Conservation (phyloP, 2,797 vertebrate genomes). For the Todus mexicanus region DNA sequence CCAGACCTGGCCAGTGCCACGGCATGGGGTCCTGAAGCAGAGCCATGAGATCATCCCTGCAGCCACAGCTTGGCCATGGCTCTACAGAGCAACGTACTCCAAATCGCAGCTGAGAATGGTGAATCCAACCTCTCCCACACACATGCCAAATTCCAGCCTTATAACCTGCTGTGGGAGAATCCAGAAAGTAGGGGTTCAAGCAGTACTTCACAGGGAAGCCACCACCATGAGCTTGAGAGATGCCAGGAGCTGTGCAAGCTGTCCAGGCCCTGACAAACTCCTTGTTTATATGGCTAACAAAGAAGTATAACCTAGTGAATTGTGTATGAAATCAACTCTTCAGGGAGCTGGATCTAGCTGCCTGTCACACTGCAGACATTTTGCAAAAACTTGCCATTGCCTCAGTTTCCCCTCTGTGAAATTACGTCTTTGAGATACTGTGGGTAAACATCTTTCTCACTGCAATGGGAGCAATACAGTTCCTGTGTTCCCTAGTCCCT, state of each 20-base stretch:
- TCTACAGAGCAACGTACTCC: neutral
- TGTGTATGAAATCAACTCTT: neutral
- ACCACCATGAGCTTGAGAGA: neutral
- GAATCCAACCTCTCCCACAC: neutral
- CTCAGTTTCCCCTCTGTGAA: neutral
- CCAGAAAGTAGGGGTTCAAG: neutral
- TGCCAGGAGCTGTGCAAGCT: neutral
- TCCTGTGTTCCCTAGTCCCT: neutral
- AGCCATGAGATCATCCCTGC: neutral
- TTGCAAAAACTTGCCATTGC: neutral
- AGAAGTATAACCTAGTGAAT: neutral
- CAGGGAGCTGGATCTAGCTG: neutral
- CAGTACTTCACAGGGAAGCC: neutral
- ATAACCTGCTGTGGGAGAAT: neutral
- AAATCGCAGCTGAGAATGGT: neutral
- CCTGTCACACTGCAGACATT: neutral
- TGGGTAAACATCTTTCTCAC: neutral
- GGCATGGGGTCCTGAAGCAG: neutral
- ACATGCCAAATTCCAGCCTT: neutral
- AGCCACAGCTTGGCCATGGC: neutral
- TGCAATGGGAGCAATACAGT: fast-evolving
- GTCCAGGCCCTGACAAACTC: neutral
- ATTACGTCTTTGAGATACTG: neutral
- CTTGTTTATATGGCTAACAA: neutral
- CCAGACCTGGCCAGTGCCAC: neutral